A percentile compares a stretch with the other conserved stretches of the same genome.
phyloP scores from a whole-genome alignment of 2,888 invertebrate genomes.

The Drosophila prolongata region DNA sequence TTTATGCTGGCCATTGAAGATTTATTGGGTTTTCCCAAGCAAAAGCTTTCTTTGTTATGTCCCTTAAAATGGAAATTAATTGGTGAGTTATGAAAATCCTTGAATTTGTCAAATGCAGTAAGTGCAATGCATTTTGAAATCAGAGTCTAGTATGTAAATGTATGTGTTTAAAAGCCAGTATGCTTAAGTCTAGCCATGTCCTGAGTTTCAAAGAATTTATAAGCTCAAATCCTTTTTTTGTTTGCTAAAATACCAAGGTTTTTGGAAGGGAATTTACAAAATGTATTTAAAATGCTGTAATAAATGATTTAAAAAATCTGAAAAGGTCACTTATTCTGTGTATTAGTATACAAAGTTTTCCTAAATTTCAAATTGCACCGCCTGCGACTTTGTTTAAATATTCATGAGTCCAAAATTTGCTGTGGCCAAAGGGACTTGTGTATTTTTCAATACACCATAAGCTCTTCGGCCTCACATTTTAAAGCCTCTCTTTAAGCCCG shows the following conservation, averaged over 20 bases:
- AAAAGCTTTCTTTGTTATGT: background rate
- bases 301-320: too few species aligned
- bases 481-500: slow-evolving; percentile 5
- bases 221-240: too few species aligned
- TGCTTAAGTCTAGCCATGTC: too few species aligned
- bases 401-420: background rate
- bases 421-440: background rate
- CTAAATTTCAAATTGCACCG: background rate
- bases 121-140: too few species aligned
- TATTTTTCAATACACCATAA: slow-evolving; percentile 1
- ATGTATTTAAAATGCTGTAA: too few species aligned
- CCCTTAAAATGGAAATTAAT: background rate
- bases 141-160: too few species aligned
- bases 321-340: too few species aligned
- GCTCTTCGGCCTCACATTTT: background rate
- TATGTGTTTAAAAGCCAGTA: too few species aligned
- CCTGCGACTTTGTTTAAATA: background rate
- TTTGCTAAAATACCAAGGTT: too few species aligned
- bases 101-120: background rate
- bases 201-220: too few species aligned
- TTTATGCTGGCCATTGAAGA: slow-evolving; percentile 7
- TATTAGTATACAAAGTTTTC: background rate
- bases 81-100: background rate
- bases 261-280: too few species aligned
- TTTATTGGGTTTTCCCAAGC: background rate